These are phyloP conservation scores for Crotalus horridus DNA, from an alignment of 2,113 vertebrate species.

Conservation along the genomic window DNA sequence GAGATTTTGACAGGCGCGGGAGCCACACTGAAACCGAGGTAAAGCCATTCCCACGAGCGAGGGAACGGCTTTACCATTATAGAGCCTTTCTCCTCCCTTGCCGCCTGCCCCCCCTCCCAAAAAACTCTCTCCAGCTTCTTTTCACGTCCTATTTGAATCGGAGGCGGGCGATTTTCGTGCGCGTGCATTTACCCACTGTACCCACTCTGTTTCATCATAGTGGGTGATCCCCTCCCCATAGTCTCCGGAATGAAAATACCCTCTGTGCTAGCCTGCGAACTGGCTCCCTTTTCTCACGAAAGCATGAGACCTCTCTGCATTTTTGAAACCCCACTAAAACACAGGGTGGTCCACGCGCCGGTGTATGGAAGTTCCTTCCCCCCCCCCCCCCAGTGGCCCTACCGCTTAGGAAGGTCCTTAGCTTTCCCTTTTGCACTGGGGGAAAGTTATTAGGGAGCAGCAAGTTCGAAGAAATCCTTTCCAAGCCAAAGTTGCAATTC, in stretches of 20 bases:
- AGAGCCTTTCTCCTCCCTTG: slow-evolving; percentile 50
- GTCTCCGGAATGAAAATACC: slow-evolving; percentile 40
- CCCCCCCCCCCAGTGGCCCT: accelerated
- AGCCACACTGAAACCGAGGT: background rate
- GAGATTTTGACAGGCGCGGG: background rate
- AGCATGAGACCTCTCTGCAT: background rate
- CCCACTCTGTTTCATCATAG: background rate
- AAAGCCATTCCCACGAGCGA: background rate
- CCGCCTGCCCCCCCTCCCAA: background rate
- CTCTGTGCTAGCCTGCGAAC: background rate
- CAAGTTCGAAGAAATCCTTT: background rate
- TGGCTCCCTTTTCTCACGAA: background rate
- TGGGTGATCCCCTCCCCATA: slow-evolving; percentile 34
- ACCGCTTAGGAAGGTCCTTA: background rate
- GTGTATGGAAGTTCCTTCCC: background rate
- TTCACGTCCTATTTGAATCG: slow-evolving; percentile 37
- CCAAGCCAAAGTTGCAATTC: too few relatives aligned
- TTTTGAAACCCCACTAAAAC: background rate
- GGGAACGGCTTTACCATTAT: slow-evolving; percentile 53
- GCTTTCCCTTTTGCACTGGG: background rate
- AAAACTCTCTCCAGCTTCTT: slow-evolving; percentile 42
- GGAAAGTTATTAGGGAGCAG: background rate
- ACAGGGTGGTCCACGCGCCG: background rate
- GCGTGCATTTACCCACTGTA: background rate
- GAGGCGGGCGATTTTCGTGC: slow-evolving; percentile 31